Base-by-base conservation (phyloP, 2,888 invertebrate species). In the Linnaemya vulpina region DNA sequence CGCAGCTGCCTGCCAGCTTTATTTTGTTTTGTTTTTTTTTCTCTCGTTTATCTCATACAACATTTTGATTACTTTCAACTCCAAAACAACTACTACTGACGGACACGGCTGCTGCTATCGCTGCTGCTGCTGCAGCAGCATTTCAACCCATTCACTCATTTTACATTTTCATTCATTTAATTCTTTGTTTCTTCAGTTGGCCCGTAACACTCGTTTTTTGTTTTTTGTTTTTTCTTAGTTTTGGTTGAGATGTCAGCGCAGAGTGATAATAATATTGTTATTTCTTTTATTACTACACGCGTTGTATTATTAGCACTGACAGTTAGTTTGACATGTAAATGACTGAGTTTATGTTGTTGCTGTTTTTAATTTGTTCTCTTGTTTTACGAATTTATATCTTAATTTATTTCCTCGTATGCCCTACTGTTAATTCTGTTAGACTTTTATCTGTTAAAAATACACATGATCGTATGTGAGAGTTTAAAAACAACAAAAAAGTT, bases 251-350 rank as follows among this genome's bases (percentile, higher is more conserved):
- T 82, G 85, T 85, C 85, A 85, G 85, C 85, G 76, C 67, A 85
- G 79, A 86, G 87, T 87, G 87, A 87, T 87, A 87, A 87, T 87
- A 87, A 87, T 87, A 86, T 87, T 87, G 87, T 87, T 87, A 87
- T 86, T 84, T 86, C 87, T 80, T 83, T 87, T 87, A 87, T 87
- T 87, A 87, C 84, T 84, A 84, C 85, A 85, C 80, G 79, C 83
- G 76, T 86, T 80, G 83, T 87, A 84, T 87, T 87, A 87, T 87
- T 87, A 87, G 83, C 78, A 86, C 88, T 88, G 88, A 88, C 88
- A 88, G 87, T 74, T 86, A 74, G 87, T 87, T 88, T 88, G 88
- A 88, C 88, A 88, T 87, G 87, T 86, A 88, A 88, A 88, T 88
- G 83, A 88, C 88, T 87, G 84, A 86, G 85, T 85, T 85, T 82